A percentile compares a stretch with the other conserved stretches of the same genome.
Evolutionary conservation across 2,113 vertebrate genomes (phyloP).

Genomic region (Paramormyrops kingsleyae): DNA sequence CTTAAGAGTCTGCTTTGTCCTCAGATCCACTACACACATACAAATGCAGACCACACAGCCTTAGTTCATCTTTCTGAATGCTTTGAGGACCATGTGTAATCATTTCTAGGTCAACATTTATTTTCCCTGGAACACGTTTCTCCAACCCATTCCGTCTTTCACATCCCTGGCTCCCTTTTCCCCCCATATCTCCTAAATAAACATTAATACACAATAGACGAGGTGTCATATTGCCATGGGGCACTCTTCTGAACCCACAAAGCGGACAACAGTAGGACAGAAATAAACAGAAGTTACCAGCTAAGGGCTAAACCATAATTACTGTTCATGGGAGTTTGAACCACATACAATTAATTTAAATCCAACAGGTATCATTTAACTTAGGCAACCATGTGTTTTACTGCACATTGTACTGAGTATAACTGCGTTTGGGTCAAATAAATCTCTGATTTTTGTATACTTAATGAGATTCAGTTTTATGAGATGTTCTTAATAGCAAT

Average conservation of each 20-base stretch:
- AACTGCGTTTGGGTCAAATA: not conserved
- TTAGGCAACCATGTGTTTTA: not conserved
- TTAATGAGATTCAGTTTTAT: not conserved
- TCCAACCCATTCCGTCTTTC: not conserved
- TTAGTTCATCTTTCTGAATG: not conserved
- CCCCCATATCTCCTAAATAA: not conserved
- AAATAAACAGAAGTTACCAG: not conserved
- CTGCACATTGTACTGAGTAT: not conserved
- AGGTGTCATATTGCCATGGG: conserved; percentile 18
- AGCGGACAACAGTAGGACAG: not conserved
- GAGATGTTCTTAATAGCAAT: not conserved
- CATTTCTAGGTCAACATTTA: conserved; percentile 24
- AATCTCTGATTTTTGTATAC: not conserved
- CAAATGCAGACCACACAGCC: not conserved
- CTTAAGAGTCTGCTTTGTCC: not conserved
- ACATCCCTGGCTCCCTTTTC: not conserved
- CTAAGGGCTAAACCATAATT: not conserved
- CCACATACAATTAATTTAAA: not conserved
- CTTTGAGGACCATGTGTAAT: conserved; percentile 14
- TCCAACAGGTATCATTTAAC: not conserved
- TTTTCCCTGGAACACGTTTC: not conserved
- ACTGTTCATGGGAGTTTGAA: not conserved
- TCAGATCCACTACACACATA: not conserved
- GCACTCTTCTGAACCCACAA: not conserved
- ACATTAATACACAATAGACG: conserved; percentile 11